Base-by-base conservation (phyloP, 2,113 vertebrate species). In the Gorsachius goisagi region DNA sequence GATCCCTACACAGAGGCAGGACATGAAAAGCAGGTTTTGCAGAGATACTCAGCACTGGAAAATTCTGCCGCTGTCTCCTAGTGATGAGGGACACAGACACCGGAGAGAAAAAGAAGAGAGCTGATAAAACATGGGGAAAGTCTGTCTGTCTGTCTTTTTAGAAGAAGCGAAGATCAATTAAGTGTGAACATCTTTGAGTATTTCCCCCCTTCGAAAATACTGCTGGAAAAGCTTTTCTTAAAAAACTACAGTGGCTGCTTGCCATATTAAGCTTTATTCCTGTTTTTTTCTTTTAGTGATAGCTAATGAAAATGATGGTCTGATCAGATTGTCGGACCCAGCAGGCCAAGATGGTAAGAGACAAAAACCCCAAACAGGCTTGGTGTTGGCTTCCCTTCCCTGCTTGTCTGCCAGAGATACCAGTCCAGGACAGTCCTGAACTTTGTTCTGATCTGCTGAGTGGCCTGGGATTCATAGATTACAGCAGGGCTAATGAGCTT, bases 151-250 rank as follows among this genome's bases (percentile, higher is more conserved):
- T 85, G 33, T 49, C 39, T 53, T 79, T 79, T 80, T 27, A 76
- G 74, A 67, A 56, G 7, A 71, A 56, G 9, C 20, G 15, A 91
- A 66, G 44, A 64, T 76, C 32, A 85, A 26, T 44, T 89, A 80
- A 63, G 5, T n/a, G 30, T 64, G 58, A 85, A 79, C 6, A 13
- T 73, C 23, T 72, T 41, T 5, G 2, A 60, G 13, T 64, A 47
- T 52, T 74, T 35, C 3, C 2, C 17, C 15, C 2, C 5, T 14
- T 44, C 16, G 37, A 23, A 80, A 41, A 2, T 18, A 47, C 17
- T 27, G 9, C 17, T 67, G 85, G 27, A 91, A 88, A 93, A 93
- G 4, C n/a, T 87, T 89, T 81, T 24, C 45, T 83, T 71, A 84
- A 75, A 14, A 72, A 95, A 88, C 21, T 59, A 26, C 9, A 6